These are phyloP conservation scores for Abscondita cerata DNA, from an alignment of 2,888 invertebrate species.

Conservation along the genomic window DNA sequence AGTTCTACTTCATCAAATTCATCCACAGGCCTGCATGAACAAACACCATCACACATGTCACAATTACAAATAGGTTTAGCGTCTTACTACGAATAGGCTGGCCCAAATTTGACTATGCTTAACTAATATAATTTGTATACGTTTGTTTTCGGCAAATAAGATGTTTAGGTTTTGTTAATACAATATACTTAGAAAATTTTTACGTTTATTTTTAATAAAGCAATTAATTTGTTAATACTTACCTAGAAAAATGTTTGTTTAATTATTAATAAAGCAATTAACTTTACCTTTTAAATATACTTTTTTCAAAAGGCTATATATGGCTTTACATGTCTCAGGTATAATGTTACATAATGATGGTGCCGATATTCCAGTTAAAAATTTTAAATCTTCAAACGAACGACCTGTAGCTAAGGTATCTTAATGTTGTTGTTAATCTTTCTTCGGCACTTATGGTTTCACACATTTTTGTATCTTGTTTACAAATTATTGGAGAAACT, in stretches of 20 bases:
- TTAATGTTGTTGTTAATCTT: no score
- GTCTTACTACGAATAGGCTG: not conserved
- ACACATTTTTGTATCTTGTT: no score
- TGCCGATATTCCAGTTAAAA: not conserved
- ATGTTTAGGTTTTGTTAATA: no score
- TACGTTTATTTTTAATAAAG: not conserved
- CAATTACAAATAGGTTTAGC: not conserved
- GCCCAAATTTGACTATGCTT: no score
- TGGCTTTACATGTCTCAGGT: not conserved
- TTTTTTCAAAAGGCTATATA: not conserved
- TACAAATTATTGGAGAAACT: no score
- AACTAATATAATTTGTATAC: no score
- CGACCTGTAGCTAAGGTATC: not conserved
- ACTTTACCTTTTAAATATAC: not conserved
- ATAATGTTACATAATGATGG: not conserved
- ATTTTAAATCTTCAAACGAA: conserved; percentile 7
- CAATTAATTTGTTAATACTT: no score
- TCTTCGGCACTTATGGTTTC: no score
- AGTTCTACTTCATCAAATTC: not conserved
- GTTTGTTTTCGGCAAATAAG: no score
- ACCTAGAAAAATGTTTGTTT: not conserved
- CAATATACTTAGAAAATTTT: no score
- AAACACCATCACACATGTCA: no score
- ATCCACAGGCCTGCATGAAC: not conserved
- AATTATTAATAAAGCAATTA: not conserved